A percentile compares a stretch with the other conserved stretches of the same genome.
phyloP scores from a whole-genome alignment of 1,140 invertebrate species.

The Oppia nitens region DNA sequence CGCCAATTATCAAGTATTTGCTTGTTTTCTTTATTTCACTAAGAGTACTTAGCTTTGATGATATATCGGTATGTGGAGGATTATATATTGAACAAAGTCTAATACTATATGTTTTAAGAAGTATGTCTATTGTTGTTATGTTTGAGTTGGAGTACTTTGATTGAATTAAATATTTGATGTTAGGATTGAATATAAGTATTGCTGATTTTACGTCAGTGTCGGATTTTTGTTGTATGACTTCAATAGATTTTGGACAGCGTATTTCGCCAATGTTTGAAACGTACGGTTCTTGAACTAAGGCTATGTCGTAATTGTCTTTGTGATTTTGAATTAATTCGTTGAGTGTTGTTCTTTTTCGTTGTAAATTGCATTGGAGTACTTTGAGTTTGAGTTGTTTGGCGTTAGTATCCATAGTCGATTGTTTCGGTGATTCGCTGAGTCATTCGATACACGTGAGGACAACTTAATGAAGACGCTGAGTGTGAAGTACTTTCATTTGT shows the following conservation, averaged over 20 bases:
- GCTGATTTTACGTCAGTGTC: neutral
- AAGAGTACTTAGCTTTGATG: neutral
- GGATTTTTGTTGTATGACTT: neutral
- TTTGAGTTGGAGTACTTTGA: neutral
- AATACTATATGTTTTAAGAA: neutral
- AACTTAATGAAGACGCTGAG: neutral
- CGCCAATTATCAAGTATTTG: neutral
- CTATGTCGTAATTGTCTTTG: conserved; percentile 6
- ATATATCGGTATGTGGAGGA: neutral
- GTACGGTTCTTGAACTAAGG: neutral
- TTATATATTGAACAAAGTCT: neutral
- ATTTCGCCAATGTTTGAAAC: neutral
- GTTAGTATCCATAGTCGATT: neutral
- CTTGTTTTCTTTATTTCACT: neutral
- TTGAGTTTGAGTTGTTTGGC: neutral
- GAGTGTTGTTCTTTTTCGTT: neutral
- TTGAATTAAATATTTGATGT: neutral
- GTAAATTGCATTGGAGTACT: neutral
- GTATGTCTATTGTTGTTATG: neutral
- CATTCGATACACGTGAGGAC: neutral
- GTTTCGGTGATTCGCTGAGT: neutral
- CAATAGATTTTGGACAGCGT: neutral
- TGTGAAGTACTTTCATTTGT: neutral
- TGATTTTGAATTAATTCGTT: neutral
- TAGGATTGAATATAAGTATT: neutral